Conservation (phyloP, 2,113 vertebrate genomes). For the Neogale vison region DNA sequence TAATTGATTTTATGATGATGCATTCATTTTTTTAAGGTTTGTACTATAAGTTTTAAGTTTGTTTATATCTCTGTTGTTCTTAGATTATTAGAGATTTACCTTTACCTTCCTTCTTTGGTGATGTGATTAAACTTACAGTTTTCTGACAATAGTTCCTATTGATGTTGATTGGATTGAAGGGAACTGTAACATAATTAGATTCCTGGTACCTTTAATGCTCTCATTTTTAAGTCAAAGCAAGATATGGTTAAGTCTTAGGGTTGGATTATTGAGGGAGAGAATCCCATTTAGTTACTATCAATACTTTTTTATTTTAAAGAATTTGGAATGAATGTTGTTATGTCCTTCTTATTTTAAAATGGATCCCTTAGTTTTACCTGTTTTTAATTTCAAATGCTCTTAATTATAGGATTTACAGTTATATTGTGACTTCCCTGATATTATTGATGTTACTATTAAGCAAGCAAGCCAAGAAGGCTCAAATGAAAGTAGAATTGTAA, state of each 20-base stretch:
- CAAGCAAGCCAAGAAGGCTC: conserved; percentile 94
- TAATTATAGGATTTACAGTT: conserved; percentile 90
- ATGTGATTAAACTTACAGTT: background rate
- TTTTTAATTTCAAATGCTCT: conserved; percentile 57
- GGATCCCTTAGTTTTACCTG: background rate
- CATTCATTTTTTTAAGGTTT: conserved; percentile 2
- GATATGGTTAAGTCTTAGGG: background rate
- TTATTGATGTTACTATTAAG: conserved; percentile 98
- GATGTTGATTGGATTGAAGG: background rate
- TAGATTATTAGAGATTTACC: conserved; percentile 24
- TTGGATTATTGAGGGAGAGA: background rate
- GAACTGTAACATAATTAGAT: background rate
- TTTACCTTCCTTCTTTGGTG: background rate
- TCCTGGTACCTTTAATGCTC: conserved; percentile 30
- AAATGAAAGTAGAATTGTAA: conserved; percentile 94
- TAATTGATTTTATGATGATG: conserved; percentile 38
- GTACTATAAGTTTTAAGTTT: conserved; percentile 39
- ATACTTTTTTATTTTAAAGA: conserved; percentile 17
- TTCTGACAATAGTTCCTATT: background rate
- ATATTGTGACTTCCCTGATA: conserved; percentile 97
- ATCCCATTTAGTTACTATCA: conserved; percentile 18
- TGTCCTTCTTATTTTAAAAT: conserved; percentile 41
- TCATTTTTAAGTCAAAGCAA: conserved; percentile 56
- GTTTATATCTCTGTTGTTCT: background rate
- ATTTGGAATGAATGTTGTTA: conserved; percentile 29